These are phyloP conservation scores for Musca vetustissima DNA, from an alignment of 1,140 invertebrate genomes.

Conservation along the genomic window DNA sequence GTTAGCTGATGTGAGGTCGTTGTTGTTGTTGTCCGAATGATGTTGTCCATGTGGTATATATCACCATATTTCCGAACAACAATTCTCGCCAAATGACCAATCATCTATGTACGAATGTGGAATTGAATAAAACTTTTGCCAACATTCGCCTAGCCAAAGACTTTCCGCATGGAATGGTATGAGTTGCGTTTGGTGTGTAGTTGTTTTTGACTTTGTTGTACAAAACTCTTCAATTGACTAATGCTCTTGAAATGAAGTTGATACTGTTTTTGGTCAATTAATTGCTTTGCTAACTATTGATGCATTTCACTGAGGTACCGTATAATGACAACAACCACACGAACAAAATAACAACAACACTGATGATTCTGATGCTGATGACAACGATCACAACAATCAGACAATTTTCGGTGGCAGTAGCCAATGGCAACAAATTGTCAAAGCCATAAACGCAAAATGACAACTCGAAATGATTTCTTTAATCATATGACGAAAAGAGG, in stretches of 20 bases:
- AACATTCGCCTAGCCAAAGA: too few species aligned
- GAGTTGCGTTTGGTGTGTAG: too few species aligned
- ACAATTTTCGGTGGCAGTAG: conserved; percentile 5
- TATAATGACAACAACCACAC: too few species aligned
- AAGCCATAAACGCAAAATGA: conserved; percentile 10
- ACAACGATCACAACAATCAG: not conserved
- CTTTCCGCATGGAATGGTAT: not conserved
- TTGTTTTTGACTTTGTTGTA: not conserved
- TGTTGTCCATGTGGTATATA: too few species aligned
- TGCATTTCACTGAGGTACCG: not conserved
- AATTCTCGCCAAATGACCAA: too few species aligned
- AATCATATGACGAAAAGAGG: not conserved
- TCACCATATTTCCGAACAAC: too few species aligned
- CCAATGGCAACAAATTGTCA: conserved; percentile 16
- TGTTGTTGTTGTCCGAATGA: too few species aligned
- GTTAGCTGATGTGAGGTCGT: too few species aligned
- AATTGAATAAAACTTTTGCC: too few species aligned
- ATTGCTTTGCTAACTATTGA: conserved; percentile 20
- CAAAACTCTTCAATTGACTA: not conserved
- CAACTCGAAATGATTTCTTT: conserved; percentile 19
- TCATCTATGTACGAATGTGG: too few species aligned
- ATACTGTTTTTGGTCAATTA: conserved; percentile 24
- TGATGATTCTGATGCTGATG: not conserved
- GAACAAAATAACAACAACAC: not conserved
- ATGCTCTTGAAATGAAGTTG: conserved; percentile 22